Evolutionary conservation across 2,888 invertebrate genomes (phyloP).

Genomic region (Drosophila paranaensis): DNA sequence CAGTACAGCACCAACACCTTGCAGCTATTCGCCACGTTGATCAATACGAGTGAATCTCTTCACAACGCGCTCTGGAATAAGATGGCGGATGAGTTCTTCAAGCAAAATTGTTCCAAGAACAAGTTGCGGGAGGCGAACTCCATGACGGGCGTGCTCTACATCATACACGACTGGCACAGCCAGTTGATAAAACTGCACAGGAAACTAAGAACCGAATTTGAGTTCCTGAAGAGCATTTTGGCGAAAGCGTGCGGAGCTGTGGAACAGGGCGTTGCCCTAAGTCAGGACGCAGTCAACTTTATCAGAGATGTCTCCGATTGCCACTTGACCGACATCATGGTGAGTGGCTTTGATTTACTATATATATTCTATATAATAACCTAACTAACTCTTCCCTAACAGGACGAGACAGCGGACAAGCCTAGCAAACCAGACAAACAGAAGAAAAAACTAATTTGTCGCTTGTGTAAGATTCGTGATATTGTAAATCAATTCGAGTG

Average conservation of each 20-base stretch:
- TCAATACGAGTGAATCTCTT: constrained; percentile 33
- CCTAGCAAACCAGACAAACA: not conserved
- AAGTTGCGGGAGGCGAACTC: constrained; percentile 54
- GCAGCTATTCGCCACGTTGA: constrained; percentile 50
- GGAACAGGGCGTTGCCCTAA: constrained; percentile 19
- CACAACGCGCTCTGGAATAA: constrained; percentile 67
- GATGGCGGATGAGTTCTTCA: constrained; percentile 71
- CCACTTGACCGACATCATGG: constrained; percentile 81
- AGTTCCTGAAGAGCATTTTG: constrained; percentile 66
- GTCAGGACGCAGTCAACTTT: constrained; percentile 49
- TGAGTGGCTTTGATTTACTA: constrained; percentile 31
- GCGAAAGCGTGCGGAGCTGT: constrained; percentile 52
- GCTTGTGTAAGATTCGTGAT: constrained; percentile 85
- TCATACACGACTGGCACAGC: constrained; percentile 76
- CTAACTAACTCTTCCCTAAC: not conserved
- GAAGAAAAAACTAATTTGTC: constrained; percentile 73
- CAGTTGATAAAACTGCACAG: constrained; percentile 54
- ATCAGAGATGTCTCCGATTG: constrained; percentile 81
- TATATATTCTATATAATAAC: not conserved
- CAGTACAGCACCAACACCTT: constrained; percentile 29
- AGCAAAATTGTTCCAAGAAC: constrained; percentile 35
- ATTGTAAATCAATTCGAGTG: constrained; percentile 86
- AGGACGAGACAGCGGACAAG: constrained; percentile 47
- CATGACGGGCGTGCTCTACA: constrained; percentile 57
- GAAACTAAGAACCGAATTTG: constrained; percentile 61